Evolutionary conservation across 2,113 vertebrate species (phyloP), one percentile per base, ranked within the genome.

Genomic region (Sarotherodon lohbergeri): DNA sequence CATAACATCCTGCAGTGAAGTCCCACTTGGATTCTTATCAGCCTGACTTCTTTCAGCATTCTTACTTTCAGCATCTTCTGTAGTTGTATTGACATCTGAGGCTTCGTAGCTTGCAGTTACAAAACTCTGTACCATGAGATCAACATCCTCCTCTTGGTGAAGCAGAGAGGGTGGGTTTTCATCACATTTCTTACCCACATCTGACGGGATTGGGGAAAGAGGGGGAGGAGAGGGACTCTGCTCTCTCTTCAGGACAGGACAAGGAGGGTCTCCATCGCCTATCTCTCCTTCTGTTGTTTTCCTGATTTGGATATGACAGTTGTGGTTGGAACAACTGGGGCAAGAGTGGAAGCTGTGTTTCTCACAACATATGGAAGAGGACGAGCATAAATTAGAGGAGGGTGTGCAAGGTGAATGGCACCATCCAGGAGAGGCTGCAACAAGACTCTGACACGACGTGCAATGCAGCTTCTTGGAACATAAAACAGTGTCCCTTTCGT

Each of bases 181-280:
- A 91, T 97, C 93, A 1, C 59, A 85, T 82, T 95, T 96, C 87
- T 96, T 97, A 86, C 93, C 93, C 24, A 96, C 94, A 90, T 97
- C 97, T 85, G 93, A 94, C 12, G 97, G 95, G 29, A 98, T 96
- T 83, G 98, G 98, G 76, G 98, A 99, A 0, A 99, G 96, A 2
- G 97, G 97, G 78, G 98, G 98, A 0, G 98, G 98, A 5, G 98
- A 98, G 5, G 97, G 98, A 91, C 98, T 98, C 61, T 85, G 91
- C 41, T 95, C 94, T 88, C 93, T 89, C 17, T 93, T 97, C 81
- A 94, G 59, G 52, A 93, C 81, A 78, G 90, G 91, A 86, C 86
- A 92, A 55, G 82, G 80, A 57, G 82, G 84, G 85, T 92, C 93
- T 3, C 85, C 89, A 88, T 36, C 93, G 78, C 82, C 91, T 90